Percentiles rank a stretch among this genome's conserved stretches.
phyloP scores from a whole-genome alignment of 2,113 vertebrate genomes.

The Bos indicus region DNA sequence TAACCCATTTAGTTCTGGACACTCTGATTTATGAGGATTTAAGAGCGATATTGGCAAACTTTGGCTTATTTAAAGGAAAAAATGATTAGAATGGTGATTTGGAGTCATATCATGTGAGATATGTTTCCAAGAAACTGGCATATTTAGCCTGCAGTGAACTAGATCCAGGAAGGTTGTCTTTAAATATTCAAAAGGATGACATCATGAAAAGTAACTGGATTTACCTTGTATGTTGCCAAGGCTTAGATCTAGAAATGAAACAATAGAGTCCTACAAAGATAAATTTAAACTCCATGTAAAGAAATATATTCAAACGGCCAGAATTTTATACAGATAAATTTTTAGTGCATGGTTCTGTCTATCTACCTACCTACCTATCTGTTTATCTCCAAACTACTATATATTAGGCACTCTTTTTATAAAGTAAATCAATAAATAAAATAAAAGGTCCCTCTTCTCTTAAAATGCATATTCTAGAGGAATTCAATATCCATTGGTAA shows the following conservation, averaged over 20 bases:
- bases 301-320: not conserved
- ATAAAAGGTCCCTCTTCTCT: not conserved
- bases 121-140: not conserved
- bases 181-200: conserved; percentile 11
- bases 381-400: not conserved
- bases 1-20: not conserved
- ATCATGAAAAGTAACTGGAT: not conserved
- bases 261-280: not conserved
- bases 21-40: not conserved
- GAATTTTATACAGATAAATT: not conserved
- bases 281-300: not conserved
- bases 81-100: not conserved
- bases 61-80: not conserved
- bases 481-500: not conserved
- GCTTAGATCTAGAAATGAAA: not conserved
- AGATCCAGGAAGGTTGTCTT: not conserved
- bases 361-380: not conserved
- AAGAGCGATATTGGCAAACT: not conserved
- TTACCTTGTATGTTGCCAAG: not conserved
- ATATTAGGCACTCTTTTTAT: not conserved
- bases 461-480: not conserved
- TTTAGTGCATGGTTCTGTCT: not conserved
- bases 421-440: not conserved
- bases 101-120: not conserved
- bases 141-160: not conserved